Evolutionary conservation across 2,888 invertebrate genomes (phyloP).

Genomic region (Apodemia mormo): DNA sequence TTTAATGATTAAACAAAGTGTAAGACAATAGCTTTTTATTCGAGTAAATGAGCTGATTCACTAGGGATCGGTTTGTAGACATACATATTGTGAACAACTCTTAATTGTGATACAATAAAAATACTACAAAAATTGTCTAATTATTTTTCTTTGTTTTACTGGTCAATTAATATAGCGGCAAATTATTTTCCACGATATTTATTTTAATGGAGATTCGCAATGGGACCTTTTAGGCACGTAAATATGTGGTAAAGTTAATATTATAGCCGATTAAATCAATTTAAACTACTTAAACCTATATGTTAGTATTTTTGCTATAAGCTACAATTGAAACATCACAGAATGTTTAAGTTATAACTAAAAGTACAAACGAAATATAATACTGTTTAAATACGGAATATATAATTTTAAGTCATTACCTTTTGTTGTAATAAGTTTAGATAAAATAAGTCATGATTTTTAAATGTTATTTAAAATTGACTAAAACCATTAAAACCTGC

Average conservation of each 20-base stretch:
- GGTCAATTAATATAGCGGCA: no score
- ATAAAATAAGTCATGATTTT: not conserved
- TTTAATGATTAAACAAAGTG: no score
- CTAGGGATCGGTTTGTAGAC: no score
- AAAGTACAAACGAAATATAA: not conserved
- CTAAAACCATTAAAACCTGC: no score
- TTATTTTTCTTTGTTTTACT: no score
- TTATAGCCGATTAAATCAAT: not conserved
- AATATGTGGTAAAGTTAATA: not conserved
- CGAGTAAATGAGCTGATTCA: no score
- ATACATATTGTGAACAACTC: no score
- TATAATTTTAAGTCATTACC: not conserved
- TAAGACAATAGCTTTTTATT: no score
- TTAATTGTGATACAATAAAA: no score
- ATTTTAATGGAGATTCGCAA: no score
- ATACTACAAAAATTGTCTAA: no score
- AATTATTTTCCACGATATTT: no score
- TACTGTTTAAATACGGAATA: constrained; percentile 7
- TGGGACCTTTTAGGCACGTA: not conserved
- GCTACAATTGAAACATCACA: constrained; percentile 6
- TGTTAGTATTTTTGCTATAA: not conserved
- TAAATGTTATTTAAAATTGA: not conserved
- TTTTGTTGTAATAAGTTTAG: not conserved
- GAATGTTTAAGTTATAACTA: constrained; percentile 6
- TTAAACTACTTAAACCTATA: constrained; percentile 15